Evolutionary conservation across 1,140 invertebrate species (phyloP).

Genomic region (Megalonaias nervosa): DNA sequence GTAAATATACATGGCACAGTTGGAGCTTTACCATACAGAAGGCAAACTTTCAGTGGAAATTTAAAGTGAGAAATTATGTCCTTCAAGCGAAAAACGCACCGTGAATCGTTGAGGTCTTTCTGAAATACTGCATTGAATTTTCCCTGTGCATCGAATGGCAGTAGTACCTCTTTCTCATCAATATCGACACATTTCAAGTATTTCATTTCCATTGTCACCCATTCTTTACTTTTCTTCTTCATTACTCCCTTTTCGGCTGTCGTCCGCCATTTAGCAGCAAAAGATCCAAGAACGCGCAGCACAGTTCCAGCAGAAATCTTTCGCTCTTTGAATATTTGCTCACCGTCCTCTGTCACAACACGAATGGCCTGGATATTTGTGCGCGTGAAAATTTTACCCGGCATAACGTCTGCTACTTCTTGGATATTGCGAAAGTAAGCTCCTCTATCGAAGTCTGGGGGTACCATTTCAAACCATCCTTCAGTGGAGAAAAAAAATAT

Average conservation of each 20-base stretch:
- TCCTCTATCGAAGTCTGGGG: conserved; percentile 55
- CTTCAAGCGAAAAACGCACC: conserved; percentile 60
- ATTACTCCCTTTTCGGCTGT: conserved; percentile 51
- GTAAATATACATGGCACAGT: conserved; percentile 64
- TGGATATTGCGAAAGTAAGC: conserved; percentile 50
- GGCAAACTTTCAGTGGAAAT: conserved; percentile 56
- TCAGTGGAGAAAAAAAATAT: conserved; percentile 16
- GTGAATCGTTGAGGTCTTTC: conserved; percentile 40
- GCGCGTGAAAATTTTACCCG: conserved; percentile 59
- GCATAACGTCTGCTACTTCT: conserved; percentile 53
- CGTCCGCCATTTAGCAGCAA: conserved; percentile 62
- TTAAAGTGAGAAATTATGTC: conserved; percentile 52
- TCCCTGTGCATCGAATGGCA: conserved; percentile 55
- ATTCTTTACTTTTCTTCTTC: conserved; percentile 56
- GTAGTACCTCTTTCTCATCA: conserved; percentile 51
- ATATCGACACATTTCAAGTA: conserved; percentile 59
- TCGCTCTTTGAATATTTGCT: conserved; percentile 53
- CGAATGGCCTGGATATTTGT: conserved; percentile 55
- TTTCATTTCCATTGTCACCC: conserved; percentile 50
- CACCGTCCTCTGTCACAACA: conserved; percentile 31
- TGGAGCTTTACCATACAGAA: conserved; percentile 62
- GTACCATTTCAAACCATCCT: conserved; percentile 63
- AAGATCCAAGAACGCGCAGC: conserved; percentile 44
- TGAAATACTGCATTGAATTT: conserved; percentile 62
- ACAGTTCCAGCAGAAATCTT: conserved; percentile 55